These are phyloP conservation scores for Amphipoea lucens DNA, from an alignment of 2,888 invertebrate genomes.

Conservation along the genomic window DNA sequence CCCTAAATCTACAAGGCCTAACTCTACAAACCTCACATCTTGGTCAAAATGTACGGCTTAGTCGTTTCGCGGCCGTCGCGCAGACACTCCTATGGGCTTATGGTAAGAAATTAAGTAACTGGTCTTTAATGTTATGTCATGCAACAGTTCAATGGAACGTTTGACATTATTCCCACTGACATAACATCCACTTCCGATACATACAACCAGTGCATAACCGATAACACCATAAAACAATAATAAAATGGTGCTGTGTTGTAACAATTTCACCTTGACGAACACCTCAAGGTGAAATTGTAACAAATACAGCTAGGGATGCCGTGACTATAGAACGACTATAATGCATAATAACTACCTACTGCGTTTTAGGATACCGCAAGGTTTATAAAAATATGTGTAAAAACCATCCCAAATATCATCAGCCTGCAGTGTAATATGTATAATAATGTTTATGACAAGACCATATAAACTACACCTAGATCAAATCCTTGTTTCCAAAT, in stretches of 20 bases:
- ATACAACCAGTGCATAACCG: neutral
- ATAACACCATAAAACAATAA: constrained; percentile 24
- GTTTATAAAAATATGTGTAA: neutral
- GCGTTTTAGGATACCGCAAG: constrained; percentile 26
- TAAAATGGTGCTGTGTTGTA: constrained; percentile 1
- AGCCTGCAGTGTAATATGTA: neutral
- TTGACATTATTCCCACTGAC: neutral
- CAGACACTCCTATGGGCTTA: neutral
- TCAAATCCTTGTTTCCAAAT: neutral
- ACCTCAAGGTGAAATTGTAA: constrained; percentile 32
- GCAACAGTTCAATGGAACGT: neutral
- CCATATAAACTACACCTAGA: neutral
- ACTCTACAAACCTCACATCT: neutral
- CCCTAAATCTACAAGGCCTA: neutral
- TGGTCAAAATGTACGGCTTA: neutral
- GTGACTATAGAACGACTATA: constrained; percentile 42
- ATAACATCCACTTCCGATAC: constrained; percentile 6
- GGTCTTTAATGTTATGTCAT: neutral
- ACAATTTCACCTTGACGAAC: too few species aligned
- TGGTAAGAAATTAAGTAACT: neutral
- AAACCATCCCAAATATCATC: neutral
- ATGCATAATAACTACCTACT: constrained; percentile 14
- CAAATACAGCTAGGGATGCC: constrained; percentile 27
- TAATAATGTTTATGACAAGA: neutral
- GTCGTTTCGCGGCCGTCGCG: neutral